Base-by-base conservation (phyloP, 2,797 vertebrate genomes). In the Bovichtus variegatus region DNA sequence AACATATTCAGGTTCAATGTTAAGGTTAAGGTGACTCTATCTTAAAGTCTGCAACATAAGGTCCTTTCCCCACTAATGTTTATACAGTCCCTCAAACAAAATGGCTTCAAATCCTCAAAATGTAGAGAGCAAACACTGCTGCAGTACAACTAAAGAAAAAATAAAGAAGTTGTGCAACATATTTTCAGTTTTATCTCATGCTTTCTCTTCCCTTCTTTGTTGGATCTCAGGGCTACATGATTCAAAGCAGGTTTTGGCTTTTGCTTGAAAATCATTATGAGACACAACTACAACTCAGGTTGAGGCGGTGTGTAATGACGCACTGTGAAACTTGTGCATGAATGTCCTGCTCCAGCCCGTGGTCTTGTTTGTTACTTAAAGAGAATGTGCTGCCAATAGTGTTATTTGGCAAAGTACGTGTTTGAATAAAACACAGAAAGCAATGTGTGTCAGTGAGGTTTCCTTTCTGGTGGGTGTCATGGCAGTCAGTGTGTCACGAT, bases 381-480 rank as follows among this genome's bases (percentile, higher is more conserved):
- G 47, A 64, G 60, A 73, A 62, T 51, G 47, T 12, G 54, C 12
- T 23, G 40, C 83, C 80, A 73, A 69, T 82, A 65, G 43, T 59
- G 44, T 69, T 44, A 73, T 70, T 73, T 80, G 76, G 40, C 58
- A 67, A 60, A 72, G 68, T 31, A 29, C 12, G 38, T 70, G 40
- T 76, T 65, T 82, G 65, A 86, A 74, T 66, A 54, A 71, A 86
- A 66, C 43, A 58, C 16, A 58, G 60, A 55, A 80, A 81, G 81
- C 66, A 71, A 54, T 76, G 50, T 44, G 41, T 41, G 69, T 29
- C 60, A 40, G 27, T 50, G 46, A 53, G 40, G 51, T 58, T 71
- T 70, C 25, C 43, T 18, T 47, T 68, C 49, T 58, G 3, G 44
- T 11, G 1, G 65, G 76, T 77, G 31, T 47, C 57, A 79, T 74